A percentile compares a stretch with the other conserved stretches of the same genome.
Conservation (phyloP, 2,797 vertebrate species). For the Rhynchonycteris naso region DNA sequence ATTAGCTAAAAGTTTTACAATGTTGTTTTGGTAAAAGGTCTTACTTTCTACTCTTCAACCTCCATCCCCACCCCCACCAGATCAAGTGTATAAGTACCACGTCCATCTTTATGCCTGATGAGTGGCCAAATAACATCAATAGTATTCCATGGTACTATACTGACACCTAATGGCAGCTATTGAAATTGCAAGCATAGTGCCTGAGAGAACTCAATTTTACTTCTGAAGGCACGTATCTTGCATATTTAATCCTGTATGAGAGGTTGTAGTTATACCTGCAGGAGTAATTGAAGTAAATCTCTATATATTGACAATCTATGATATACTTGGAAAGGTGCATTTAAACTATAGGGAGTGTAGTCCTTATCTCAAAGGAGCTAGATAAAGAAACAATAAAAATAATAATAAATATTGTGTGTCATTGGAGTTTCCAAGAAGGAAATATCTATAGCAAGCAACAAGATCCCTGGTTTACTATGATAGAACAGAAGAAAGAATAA, state of each 20-base stretch:
- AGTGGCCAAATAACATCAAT: not conserved
- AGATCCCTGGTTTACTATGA: not conserved
- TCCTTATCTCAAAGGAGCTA: not conserved
- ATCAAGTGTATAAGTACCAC: not conserved
- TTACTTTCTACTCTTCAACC: not conserved
- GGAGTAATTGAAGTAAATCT: not conserved
- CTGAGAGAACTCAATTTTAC: not conserved
- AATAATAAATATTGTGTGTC: not conserved
- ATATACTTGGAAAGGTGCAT: not conserved
- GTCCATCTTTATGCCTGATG: not conserved
- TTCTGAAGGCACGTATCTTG: not conserved
- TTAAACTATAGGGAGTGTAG: not conserved
- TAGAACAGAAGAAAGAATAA: not conserved
- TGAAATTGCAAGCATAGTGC: constrained; percentile 18
- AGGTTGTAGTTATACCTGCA: not conserved
- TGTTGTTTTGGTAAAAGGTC: not conserved
- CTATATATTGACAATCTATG: not conserved
- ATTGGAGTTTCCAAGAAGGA: not conserved
- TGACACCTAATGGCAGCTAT: not conserved
- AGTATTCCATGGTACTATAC: not conserved
- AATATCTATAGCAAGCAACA: not conserved
- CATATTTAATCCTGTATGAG: not conserved
- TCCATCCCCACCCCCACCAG: not conserved
- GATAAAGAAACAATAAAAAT: not conserved
- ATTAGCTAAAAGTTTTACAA: constrained; percentile 12